A percentile compares a stretch with the other conserved stretches of the same genome.
Conservation (phyloP, 2,888 invertebrate species). For the Drosophila pseudotalamancana region DNA sequence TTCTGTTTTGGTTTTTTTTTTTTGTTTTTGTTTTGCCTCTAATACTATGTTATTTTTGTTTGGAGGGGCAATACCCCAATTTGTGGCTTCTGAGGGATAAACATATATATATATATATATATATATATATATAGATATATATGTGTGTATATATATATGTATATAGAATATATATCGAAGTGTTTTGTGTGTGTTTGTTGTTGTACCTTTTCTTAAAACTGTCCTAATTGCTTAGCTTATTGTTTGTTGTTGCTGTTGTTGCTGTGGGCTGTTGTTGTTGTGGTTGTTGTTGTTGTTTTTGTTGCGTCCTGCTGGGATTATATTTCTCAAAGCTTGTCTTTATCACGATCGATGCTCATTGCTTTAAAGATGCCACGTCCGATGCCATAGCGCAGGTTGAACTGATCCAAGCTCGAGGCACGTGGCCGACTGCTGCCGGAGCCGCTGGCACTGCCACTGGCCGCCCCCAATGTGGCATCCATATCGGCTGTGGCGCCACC, state of each 20-base stretch:
- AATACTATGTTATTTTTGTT: slow-evolving; percentile 5
- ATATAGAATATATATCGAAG: slow-evolving; percentile 10
- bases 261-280: slow-evolving; percentile 3
- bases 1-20: slow-evolving; percentile 5
- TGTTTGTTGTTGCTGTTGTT: slow-evolving; percentile 14
- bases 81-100: neutral
- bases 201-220: slow-evolving; percentile 63
- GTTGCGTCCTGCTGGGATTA: slow-evolving; percentile 50
- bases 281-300: slow-evolving; percentile 12
- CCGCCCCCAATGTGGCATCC: slow-evolving; percentile 2
- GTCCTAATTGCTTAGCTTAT: slow-evolving; percentile 50
- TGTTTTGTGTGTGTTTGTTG: slow-evolving; percentile 31
- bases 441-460: slow-evolving; percentile 22
- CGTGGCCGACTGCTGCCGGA: slow-evolving; percentile 76
- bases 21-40: neutral
- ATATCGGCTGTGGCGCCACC: neutral
- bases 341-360: slow-evolving; percentile 84
- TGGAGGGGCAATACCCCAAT: neutral
- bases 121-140: slow-evolving; percentile 13
- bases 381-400: slow-evolving; percentile 81
- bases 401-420: slow-evolving; percentile 83
- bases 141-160: slow-evolving; percentile 7
- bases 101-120: neutral
- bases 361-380: slow-evolving; percentile 83
- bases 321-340: slow-evolving; percentile 84